Percentiles rank a stretch among this genome's conserved stretches.
Evolutionary conservation across 2,113 vertebrate species (phyloP).

Genomic region (Calonectris borealis): DNA sequence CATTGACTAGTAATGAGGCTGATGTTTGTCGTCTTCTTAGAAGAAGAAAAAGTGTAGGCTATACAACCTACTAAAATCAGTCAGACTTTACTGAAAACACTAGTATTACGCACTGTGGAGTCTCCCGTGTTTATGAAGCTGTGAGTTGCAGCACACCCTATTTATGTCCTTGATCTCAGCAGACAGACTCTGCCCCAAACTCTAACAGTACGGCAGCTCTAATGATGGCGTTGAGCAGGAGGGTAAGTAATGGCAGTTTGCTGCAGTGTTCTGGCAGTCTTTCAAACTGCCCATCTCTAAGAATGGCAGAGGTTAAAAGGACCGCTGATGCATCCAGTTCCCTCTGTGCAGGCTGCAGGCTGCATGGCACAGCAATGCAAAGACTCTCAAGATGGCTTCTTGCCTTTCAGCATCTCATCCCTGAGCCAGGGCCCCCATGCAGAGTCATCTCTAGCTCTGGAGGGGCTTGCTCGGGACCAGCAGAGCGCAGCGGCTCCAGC

Average conservation of each 20-base stretch:
- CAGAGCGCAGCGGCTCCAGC: not conserved
- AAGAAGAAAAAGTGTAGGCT: not conserved
- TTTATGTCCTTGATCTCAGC: not conserved
- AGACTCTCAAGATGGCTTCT: not conserved
- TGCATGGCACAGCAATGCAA: not conserved
- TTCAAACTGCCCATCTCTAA: constrained; percentile 14
- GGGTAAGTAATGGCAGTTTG: not conserved
- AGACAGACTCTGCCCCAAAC: not conserved
- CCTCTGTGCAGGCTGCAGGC: not conserved
- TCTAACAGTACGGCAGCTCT: not conserved
- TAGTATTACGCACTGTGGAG: accelerated
- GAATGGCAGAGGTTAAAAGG: not conserved
- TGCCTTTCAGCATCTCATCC: not conserved
- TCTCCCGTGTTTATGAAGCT: not conserved
- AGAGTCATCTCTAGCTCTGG: not conserved
- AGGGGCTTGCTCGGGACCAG: accelerated
- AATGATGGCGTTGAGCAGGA: not conserved
- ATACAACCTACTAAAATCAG: not conserved
- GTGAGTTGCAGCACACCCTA: not conserved
- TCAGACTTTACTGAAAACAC: not conserved
- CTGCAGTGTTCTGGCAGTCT: constrained; percentile 37
- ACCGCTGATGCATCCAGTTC: constrained; percentile 17
- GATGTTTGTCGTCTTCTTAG: constrained; percentile 43
- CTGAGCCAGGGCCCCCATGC: not conserved
- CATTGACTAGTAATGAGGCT: constrained; percentile 16